These are phyloP conservation scores for Caerostris darwini DNA, from an alignment of 1,140 invertebrate genomes.

Conservation along the genomic window DNA sequence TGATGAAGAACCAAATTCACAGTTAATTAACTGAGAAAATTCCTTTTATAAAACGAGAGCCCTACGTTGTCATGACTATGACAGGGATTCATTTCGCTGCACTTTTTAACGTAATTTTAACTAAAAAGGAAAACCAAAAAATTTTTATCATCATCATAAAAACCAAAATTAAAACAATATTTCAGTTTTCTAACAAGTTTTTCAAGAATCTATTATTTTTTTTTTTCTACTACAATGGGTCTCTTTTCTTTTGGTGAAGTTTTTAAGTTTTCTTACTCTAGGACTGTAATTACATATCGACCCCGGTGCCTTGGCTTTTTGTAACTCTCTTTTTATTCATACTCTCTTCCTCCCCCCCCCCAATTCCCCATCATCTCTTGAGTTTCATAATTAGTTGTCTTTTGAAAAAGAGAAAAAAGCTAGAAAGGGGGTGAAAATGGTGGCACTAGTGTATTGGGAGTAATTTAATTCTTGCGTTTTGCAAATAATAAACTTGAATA, in stretches of 20 bases:
- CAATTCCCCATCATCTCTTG: constrained; percentile 18
- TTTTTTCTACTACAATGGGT: not conserved
- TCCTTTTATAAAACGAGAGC: constrained; percentile 1
- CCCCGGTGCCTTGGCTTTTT: constrained; percentile 42
- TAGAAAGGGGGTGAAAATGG: not conserved
- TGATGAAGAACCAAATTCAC: constrained; percentile 4
- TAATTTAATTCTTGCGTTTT: constrained; percentile 77
- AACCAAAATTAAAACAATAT: constrained; percentile 74
- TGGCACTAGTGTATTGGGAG: constrained; percentile 40
- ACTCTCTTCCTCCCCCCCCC: not conserved
- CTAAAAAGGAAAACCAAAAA: constrained; percentile 31
- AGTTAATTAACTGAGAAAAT: constrained; percentile 46
- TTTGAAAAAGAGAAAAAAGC: constrained; percentile 43
- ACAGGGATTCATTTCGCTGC: constrained; percentile 32
- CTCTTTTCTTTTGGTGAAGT: constrained; percentile 33
- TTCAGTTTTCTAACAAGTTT: constrained; percentile 64
- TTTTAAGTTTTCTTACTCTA: constrained; percentile 67
- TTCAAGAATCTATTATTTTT: constrained; percentile 11
- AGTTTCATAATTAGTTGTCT: constrained; percentile 74
- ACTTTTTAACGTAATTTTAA: constrained; percentile 53
- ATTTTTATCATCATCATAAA: constrained; percentile 56
- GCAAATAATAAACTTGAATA: constrained; percentile 70
- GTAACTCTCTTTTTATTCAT: constrained; percentile 56
- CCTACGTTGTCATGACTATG: not conserved
- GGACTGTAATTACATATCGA: constrained; percentile 75